Evolutionary conservation across 2,888 invertebrate genomes (phyloP).

Genomic region (Blera fallax): DNA sequence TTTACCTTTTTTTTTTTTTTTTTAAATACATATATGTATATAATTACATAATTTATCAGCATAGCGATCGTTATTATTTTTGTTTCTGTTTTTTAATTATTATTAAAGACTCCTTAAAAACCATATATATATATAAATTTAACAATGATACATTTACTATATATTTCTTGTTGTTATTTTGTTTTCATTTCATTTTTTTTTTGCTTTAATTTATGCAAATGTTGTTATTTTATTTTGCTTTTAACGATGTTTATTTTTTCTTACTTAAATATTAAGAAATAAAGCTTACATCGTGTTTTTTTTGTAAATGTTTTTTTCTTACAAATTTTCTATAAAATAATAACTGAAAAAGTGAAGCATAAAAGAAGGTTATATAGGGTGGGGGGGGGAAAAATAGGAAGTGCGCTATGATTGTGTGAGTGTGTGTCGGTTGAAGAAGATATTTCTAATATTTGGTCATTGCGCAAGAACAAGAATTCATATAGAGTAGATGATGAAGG

Average conservation of each 20-base stretch:
- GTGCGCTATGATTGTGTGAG: constrained; percentile 5
- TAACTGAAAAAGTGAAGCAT: not conserved
- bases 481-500: constrained; percentile 17
- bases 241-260: not conserved
- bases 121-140: constrained; percentile 58
- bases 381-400: not conserved
- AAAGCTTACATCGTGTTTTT: constrained; percentile 29
- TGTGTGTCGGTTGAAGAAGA: not conserved
- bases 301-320: not conserved
- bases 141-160: constrained; percentile 66
- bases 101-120: constrained; percentile 47
- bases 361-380: not conserved
- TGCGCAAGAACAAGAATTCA: constrained; percentile 53
- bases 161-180: constrained; percentile 36
- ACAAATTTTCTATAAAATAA: not conserved
- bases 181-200: not conserved
- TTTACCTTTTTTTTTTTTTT: constrained; percentile 17
- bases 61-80: constrained; percentile 61
- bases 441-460: constrained; percentile 26
- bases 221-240: not conserved
- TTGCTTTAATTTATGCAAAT: not conserved
- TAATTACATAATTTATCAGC: constrained; percentile 71
- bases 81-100: not conserved
- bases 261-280: constrained; percentile 38
- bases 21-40: constrained; percentile 50